Conservation (phyloP, 1,140 invertebrate species). For the Eriocheir sinensis region DNA sequence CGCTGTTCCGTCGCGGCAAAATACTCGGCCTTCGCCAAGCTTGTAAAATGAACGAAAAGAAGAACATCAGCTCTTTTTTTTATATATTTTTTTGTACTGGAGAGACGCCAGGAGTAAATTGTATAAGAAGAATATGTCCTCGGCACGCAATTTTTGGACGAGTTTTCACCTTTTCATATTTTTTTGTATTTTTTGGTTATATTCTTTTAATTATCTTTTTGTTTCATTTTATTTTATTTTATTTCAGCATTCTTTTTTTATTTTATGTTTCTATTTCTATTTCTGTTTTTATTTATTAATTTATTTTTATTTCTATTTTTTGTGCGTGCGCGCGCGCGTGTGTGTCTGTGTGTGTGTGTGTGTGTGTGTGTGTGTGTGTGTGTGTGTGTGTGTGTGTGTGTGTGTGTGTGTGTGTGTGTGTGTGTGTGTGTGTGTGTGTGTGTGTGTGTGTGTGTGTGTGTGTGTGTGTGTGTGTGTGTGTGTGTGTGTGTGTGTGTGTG, state of each 20-base stretch:
- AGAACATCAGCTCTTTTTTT: neutral
- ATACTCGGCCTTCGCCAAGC: neutral
- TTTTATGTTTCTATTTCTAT: neutral
- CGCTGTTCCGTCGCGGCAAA: neutral
- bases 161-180: neutral
- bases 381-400: slow-evolving; percentile 14
- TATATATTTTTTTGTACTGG: neutral
- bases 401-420: neutral
- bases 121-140: neutral
- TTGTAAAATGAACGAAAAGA: neutral
- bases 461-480: too few species aligned
- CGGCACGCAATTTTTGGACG: neutral
- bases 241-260: neutral
- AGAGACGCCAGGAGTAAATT: neutral
- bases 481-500: too few species aligned
- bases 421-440: neutral
- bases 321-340: neutral
- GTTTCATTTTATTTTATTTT: neutral
- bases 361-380: neutral
- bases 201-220: neutral
- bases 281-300: neutral
- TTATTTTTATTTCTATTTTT: neutral
- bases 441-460: neutral
- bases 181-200: neutral
- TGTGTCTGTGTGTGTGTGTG: neutral